These are phyloP conservation scores for Brachyhypopomus gauderio DNA, from an alignment of 2,113 vertebrate genomes.

Conservation along the genomic window DNA sequence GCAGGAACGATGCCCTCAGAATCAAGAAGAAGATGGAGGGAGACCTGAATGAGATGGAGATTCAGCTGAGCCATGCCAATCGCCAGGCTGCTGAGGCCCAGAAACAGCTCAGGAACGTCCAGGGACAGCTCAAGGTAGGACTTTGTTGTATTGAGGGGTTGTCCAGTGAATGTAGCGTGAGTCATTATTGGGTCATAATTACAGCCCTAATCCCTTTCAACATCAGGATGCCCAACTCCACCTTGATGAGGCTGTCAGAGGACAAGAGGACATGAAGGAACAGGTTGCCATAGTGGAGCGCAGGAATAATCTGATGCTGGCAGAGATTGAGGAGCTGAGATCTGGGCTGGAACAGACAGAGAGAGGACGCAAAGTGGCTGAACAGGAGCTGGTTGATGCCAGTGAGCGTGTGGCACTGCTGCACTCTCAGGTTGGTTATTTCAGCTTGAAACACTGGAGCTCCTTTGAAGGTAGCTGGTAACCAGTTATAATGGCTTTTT, in stretches of 20 bases:
- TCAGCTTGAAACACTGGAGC: background rate
- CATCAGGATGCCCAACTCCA: constrained; percentile 84
- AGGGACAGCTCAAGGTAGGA: constrained; percentile 74
- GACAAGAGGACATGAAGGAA: constrained; percentile 80
- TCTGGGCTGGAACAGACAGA: constrained; percentile 85
- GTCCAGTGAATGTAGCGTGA: constrained; percentile 52
- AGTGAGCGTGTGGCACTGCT: constrained; percentile 80
- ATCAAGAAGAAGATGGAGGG: constrained; percentile 80
- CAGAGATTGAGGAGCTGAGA: constrained; percentile 59
- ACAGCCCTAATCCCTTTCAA: background rate
- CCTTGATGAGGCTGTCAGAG: constrained; percentile 80
- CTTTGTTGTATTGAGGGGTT: background rate
- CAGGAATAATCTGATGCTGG: constrained; percentile 66
- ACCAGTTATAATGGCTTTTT: background rate
- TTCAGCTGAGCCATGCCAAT: constrained; percentile 68
- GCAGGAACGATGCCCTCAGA: constrained; percentile 74
- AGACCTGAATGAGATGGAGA: constrained; percentile 64
- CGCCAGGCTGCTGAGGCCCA: constrained; percentile 72
- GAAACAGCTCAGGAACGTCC: constrained; percentile 78
- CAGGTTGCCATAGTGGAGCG: constrained; percentile 79
- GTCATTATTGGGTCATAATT: background rate
- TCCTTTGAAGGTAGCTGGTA: background rate
- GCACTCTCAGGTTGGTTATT: constrained; percentile 66
- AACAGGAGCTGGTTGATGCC: constrained; percentile 86
- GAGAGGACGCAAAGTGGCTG: constrained; percentile 82